phyloP scores from a whole-genome alignment of 2,888 invertebrate genomes.

The Hirudinaria manillensis region DNA sequence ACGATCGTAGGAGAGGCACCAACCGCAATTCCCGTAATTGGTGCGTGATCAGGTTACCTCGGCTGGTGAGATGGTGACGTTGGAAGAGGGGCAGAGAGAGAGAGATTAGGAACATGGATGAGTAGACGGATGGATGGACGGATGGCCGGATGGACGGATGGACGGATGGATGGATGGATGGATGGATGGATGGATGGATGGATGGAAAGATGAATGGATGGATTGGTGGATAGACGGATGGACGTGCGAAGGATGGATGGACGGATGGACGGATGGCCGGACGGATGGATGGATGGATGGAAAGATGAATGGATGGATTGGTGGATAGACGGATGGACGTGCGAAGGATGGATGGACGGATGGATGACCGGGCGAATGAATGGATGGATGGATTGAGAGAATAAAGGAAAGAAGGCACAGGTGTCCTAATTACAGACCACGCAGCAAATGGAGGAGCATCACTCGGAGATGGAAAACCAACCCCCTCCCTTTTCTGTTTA shows the following conservation, averaged over 20 bases:
- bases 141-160: neutral
- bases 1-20: constrained; percentile 5
- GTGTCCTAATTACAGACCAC: constrained; percentile 12
- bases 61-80: neutral
- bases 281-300: neutral
- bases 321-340: neutral
- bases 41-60: constrained; percentile 29
- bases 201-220: neutral
- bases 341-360: neutral
- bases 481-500: too few species aligned
- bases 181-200: neutral
- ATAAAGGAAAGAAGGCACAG: neutral
- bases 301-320: neutral
- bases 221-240: constrained; percentile 4
- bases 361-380: neutral
- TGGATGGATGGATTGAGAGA: neutral
- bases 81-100: neutral
- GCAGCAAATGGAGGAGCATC: constrained; percentile 12
- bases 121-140: neutral
- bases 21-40: constrained; percentile 26
- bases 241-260: neutral
- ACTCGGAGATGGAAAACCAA: too few species aligned
- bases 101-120: neutral
- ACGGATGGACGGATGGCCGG: neutral
- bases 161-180: neutral